A percentile compares a stretch with the other conserved stretches of the same genome.
phyloP scores from a whole-genome alignment of 2,797 vertebrate species.

The Hippoglossus hippoglossus region DNA sequence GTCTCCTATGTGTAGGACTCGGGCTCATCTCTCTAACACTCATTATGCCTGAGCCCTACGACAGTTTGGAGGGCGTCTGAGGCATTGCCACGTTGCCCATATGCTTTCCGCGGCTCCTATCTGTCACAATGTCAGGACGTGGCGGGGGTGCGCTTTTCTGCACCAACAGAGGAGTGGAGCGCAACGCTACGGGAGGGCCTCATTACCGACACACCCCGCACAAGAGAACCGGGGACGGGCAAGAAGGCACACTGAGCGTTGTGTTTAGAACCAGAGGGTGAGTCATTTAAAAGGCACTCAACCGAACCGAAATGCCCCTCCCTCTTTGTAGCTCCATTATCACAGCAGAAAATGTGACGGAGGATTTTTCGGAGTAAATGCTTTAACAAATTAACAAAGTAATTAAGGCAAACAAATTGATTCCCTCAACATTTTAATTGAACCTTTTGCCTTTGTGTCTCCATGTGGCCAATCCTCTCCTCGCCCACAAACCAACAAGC shows the following conservation, averaged over 20 bases:
- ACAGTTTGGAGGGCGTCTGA: constrained; percentile 75
- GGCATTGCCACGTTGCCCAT: constrained; percentile 76
- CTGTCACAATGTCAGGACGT: constrained; percentile 82
- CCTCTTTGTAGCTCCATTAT: constrained; percentile 61
- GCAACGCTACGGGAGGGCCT: constrained; percentile 76
- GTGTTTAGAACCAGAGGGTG: constrained; percentile 75
- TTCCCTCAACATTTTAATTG: constrained; percentile 68
- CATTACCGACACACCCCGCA: constrained; percentile 73
- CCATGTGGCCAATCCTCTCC: constrained; percentile 54
- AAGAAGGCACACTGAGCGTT: constrained; percentile 66
- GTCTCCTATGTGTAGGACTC: constrained; percentile 61
- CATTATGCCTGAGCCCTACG: constrained; percentile 73
- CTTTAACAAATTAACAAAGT: constrained; percentile 79
- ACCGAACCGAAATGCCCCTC: constrained; percentile 48
- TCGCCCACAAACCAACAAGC: constrained; percentile 16
- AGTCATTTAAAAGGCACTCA: constrained; percentile 77
- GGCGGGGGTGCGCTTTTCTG: constrained; percentile 76
- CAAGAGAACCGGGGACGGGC: constrained; percentile 57
- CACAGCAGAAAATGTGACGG: constrained; percentile 70
- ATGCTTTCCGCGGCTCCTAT: constrained; percentile 80
- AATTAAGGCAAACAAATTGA: constrained; percentile 81
- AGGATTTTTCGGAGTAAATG: constrained; percentile 70
- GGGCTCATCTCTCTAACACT: constrained; percentile 62
- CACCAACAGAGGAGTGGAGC: constrained; percentile 69
- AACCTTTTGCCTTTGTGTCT: constrained; percentile 64